Evolutionary conservation across 2,113 vertebrate genomes (phyloP).

Genomic region (Buteo buteo): DNA sequence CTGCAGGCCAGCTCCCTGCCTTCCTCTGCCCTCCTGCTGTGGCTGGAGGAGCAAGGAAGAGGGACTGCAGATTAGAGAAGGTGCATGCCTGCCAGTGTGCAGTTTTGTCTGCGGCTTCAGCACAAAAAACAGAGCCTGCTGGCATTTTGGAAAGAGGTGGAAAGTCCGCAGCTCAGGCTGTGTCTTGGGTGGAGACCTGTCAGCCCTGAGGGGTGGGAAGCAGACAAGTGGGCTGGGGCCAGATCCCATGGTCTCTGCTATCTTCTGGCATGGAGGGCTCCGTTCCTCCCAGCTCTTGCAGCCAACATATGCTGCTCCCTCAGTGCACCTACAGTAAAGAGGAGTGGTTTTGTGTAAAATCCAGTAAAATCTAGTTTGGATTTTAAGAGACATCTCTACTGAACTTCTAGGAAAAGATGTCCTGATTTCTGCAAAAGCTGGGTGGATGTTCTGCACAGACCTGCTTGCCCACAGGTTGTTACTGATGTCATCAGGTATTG

Average conservation of each 20-base stretch:
- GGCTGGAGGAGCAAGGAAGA: not conserved
- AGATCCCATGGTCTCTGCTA: not conserved
- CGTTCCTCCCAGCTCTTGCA: not conserved
- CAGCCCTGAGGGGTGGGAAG: not conserved
- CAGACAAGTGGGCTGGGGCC: not conserved
- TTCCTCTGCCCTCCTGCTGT: not conserved
- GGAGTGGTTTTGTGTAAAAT: not conserved
- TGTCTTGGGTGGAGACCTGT: slow-evolving; percentile 10
- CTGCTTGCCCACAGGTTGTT: not conserved
- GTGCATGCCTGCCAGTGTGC: not conserved
- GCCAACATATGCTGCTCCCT: not conserved
- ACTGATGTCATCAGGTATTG: no score
- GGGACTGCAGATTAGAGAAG: not conserved
- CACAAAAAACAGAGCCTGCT: not conserved
- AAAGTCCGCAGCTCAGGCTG: not conserved
- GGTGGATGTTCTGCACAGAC: not conserved
- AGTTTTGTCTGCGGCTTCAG: not conserved
- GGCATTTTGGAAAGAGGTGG: not conserved
- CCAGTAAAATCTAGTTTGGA: not conserved
- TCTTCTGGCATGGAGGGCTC: not conserved
- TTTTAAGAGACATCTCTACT: not conserved
- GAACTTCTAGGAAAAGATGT: not conserved
- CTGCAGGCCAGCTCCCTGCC: not conserved
- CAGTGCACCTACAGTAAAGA: not conserved
- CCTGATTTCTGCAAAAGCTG: not conserved